phyloP scores from a whole-genome alignment of 2,113 vertebrate genomes.

The human region GRCh38 chr2:238558001-238558500 shows the following conservation, averaged over 20 bases:
- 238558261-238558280: background rate
- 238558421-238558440: background rate
- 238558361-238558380: background rate
- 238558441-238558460: background rate
- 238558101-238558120: background rate
- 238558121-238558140: background rate
- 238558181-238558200: background rate
- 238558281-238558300: background rate
- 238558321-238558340: background rate
- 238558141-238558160: background rate
- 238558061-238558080: background rate
- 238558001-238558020: background rate
- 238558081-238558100: background rate
- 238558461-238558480: background rate
- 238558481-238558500: background rate
- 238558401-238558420: background rate
- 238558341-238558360: accelerated
- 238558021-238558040: background rate
- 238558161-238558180: too few species aligned
- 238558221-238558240: too few species aligned
- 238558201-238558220: too few species aligned
- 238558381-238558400: background rate
- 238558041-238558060: background rate
- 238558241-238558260: background rate
- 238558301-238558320: accelerated